These are phyloP conservation scores for Rhynchopsitta pachyrhyncha DNA, from an alignment of 2,113 vertebrate genomes.

Conservation along the genomic window DNA sequence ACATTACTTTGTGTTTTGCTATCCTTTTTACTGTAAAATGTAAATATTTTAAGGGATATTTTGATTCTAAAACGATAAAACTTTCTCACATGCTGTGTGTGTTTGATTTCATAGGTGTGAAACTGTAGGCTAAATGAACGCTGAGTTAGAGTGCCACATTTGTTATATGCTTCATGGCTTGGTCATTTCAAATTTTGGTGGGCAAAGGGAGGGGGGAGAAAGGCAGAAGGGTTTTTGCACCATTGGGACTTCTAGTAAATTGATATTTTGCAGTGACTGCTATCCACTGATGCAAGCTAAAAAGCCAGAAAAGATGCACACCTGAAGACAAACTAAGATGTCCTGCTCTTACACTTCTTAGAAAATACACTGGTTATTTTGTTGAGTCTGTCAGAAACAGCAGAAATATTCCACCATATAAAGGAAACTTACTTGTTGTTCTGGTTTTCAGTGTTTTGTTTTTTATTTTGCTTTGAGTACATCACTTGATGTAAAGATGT, in stretches of 20 bases:
- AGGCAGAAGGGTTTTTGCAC: not conserved
- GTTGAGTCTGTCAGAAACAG: not conserved
- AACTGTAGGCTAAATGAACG: constrained; percentile 19
- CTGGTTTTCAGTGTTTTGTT: not conserved
- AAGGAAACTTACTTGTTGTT: not conserved
- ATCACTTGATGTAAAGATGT: not conserved
- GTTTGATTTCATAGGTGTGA: constrained; percentile 76
- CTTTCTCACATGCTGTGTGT: constrained; percentile 81
- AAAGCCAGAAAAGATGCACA: not conserved
- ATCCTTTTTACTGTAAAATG: constrained; percentile 89
- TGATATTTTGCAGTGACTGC: not conserved
- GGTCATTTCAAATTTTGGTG: not conserved
- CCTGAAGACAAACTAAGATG: not conserved
- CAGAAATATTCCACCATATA: not conserved
- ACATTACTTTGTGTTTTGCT: constrained; percentile 87
- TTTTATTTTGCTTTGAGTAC: not conserved
- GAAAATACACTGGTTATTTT: not conserved
- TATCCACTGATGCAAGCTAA: not conserved
- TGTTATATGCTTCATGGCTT: not conserved
- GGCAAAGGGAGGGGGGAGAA: not conserved
- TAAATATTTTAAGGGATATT: constrained; percentile 91
- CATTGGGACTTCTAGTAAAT: not conserved
- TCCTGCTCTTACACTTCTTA: not conserved
- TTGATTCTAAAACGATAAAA: constrained; percentile 86
- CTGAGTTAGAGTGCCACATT: not conserved